These are phyloP conservation scores for Bovichtus diacanthus DNA, from an alignment of 2,797 vertebrate species.

Conservation along the genomic window DNA sequence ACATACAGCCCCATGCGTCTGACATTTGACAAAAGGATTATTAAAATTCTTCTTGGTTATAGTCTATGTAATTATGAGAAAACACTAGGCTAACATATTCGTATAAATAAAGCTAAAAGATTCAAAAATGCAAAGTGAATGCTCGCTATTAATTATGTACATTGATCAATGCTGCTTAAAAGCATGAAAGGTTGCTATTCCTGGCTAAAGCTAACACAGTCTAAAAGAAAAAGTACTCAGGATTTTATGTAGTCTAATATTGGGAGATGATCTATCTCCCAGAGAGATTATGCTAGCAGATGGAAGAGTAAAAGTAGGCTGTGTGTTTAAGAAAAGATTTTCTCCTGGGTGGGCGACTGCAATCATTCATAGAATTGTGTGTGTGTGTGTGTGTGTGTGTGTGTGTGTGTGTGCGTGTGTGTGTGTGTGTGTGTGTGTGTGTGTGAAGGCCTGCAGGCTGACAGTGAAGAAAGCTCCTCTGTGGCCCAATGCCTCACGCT, in stretches of 20 bases:
- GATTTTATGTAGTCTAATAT: slow-evolving; percentile 60
- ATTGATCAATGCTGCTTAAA: slow-evolving; percentile 31
- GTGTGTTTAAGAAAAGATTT: slow-evolving; percentile 75
- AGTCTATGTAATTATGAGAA: neutral
- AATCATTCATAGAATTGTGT: slow-evolving; percentile 58
- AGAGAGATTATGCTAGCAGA: slow-evolving; percentile 61
- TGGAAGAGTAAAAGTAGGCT: slow-evolving; percentile 63
- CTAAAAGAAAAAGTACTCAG: slow-evolving; percentile 25
- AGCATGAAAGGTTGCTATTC: slow-evolving; percentile 19
- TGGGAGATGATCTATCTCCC: slow-evolving; percentile 56
- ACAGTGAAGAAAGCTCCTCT: slow-evolving; percentile 69
- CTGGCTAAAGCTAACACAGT: slow-evolving; percentile 22
- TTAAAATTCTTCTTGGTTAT: slow-evolving; percentile 16
- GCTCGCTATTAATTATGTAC: slow-evolving; percentile 21
- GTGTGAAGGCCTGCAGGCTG: slow-evolving; percentile 66
- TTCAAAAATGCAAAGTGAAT: slow-evolving; percentile 2
- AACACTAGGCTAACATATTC: neutral
- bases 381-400: slow-evolving; percentile 14
- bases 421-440: slow-evolving; percentile 20
- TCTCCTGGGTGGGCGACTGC: slow-evolving; percentile 72
- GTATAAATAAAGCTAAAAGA: neutral
- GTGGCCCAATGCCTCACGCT: slow-evolving; percentile 70
- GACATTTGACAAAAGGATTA: slow-evolving; percentile 29
- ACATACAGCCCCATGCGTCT: slow-evolving; percentile 11
- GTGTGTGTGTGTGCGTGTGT: slow-evolving; percentile 27